Evolutionary conservation across 2,888 invertebrate genomes (phyloP), one percentile per base, ranked within the genome.

Genomic region (Scrobipalpa costella): DNA sequence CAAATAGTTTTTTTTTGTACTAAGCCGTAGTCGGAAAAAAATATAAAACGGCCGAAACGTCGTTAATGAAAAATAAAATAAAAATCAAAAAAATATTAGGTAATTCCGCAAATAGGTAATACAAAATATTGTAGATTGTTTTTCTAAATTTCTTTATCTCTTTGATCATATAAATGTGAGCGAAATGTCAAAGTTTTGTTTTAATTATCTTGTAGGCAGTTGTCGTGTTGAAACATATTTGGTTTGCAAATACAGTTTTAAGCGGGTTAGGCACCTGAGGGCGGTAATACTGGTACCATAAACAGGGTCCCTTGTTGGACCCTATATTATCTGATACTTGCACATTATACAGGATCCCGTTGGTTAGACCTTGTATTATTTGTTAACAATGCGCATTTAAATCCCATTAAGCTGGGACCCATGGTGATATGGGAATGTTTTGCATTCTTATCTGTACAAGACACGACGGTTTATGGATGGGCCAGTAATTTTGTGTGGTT

Each of bases 161-260:
- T n/a, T n/a, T n/a, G n/a, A n/a, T n/a, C n/a, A n/a, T n/a, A n/a
- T 27, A 27, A 27, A 27, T 27, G 5, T 27, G 27, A 27, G 27
- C 13, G 13, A 40, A 40, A 40, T 9, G 11, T 11, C 9, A 40
- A 40, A 40, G 13, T 13, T 3, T 40, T 9, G 11, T 13, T 44
- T 5, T 15, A 15, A 44, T 40, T 3, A 44, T 44, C 15, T 44
- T 15, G 44, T 44, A 3, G 19, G 27, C 17, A 52, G 33, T 27
- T 27, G 19, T 7, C 7, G 21, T 40, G 38, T 58, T 40, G 38
- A 40, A 58, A 40, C 58, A n/a, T 40, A 58, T 58, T 58, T 58
- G 40, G 40, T 58, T 58, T 58, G 58, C 40, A 58, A 58, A 40
- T 58, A 58, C 19, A 40, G 19, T 21, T 19, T 58, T 40, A 58